Evolutionary conservation across 2,113 vertebrate species (phyloP), one percentile per base, ranked within the genome.

Genomic region (Indicator indicator): DNA sequence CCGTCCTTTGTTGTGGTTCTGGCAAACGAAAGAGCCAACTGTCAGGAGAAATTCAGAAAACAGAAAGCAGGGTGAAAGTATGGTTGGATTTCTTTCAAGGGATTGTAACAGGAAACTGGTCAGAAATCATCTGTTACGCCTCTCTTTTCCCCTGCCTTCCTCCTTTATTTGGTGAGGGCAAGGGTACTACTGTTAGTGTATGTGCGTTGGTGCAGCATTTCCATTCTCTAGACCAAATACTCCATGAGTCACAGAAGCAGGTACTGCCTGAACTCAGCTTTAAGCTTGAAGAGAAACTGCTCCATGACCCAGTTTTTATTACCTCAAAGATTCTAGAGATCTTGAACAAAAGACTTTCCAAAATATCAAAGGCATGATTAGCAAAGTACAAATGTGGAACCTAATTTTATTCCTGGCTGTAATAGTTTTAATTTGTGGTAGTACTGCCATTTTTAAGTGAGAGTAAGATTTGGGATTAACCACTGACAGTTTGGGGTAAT

Each of bases 1-100:
- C 96, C 76, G 38, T 91, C 92, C 97, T 97, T 98, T 98, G 96
- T 98, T 98, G 97, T 98, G 97, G 97, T 97, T 98, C 97, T 98
- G 97, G 97, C 96, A 97, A 96, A 92, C 12, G 87, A 97, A 97
- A 96, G 94, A 92, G 93, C 95, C 95, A 96, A 98, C 96, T 98
- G 97, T 97, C 97, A 97, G 91, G 93, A 97, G 95, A 95, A 97
- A 97, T 97, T 95, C 96, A 92, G 95, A 77, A 62, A 97, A 97
- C 97, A 97, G 92, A 98, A 97, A 96, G 80, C 97, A 97, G 97
- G 96, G 96, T 88, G 88, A 96, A 96, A 97, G 93, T 55, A 93
- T 0, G 12, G 52, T 69, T 89, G 88, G 72, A 76, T 87, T 97
- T 96, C 91, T 96, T 95, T 96, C 92, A 96, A 95, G 93, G 91